These are phyloP conservation scores for Petroica traversi DNA, from an alignment of 2,113 vertebrate species.

Conservation along the genomic window DNA sequence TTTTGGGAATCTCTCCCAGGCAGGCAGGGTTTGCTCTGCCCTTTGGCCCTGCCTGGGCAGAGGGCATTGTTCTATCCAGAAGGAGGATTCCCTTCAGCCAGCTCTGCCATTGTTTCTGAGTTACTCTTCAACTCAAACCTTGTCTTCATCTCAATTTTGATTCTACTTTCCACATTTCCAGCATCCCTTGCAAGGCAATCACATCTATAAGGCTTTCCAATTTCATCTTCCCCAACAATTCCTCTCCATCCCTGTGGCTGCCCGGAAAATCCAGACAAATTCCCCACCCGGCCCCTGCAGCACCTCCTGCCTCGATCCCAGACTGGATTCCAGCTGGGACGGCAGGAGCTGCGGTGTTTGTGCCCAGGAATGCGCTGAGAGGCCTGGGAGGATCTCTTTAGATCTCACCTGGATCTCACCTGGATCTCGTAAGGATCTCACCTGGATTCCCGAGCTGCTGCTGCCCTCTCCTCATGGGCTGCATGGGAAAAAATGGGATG, in stretches of 20 bases:
- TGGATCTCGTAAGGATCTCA: background rate
- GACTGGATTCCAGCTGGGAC: slow-evolving; percentile 51
- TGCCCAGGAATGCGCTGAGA: slow-evolving; percentile 16
- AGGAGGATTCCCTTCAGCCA: no score
- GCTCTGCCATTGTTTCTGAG: no score
- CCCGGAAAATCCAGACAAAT: background rate
- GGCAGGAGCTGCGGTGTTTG: slow-evolving; percentile 12
- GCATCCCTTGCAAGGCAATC: no score
- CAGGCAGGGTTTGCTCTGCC: no score
- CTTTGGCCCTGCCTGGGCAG: no score
- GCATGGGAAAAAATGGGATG: background rate
- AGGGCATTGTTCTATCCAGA: no score
- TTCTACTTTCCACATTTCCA: no score
- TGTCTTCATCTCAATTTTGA: no score
- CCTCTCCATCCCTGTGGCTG: background rate
- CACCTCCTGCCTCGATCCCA: background rate
- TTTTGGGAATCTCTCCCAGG: no score
- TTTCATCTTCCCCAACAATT: no score
- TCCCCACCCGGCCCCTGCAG: background rate
- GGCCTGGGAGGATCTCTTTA: slow-evolving; percentile 39
- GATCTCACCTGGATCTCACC: slow-evolving; percentile 5
- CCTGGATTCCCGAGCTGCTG: background rate
- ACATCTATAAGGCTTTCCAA: no score
- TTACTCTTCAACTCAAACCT: no score
- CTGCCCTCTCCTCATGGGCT: slow-evolving; percentile 6